Base-by-base conservation (phyloP, 2,113 vertebrate genomes). In the Athene noctua region DNA sequence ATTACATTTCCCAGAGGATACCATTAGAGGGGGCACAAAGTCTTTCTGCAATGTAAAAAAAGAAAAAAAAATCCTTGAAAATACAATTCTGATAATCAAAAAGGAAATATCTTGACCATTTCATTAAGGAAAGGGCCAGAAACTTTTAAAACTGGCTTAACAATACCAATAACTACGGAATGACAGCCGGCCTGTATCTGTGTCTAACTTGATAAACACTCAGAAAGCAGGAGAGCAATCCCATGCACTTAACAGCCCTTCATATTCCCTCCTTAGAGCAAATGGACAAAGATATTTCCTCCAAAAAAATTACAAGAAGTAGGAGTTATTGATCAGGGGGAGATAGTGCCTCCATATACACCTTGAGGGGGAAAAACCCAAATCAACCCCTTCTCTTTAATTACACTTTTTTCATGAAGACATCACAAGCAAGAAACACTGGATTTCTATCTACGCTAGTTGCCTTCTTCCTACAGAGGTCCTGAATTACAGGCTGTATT, bases 1-100 rank as follows among this genome's bases (percentile, higher is more conserved):
- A 89, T 70, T 78, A 94, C 86, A 96, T 96, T 94, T 96, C 88
- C 90, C 80, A 92, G 86, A 96, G 92, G 79, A 90, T 74, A 92
- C 96, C 95, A 96, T 93, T 96, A 95, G 96, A 94, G 92, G 96
- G 94, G 90, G 92, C 96, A 97, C 86, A 90, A 95, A 92, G 88
- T 77, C 96, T 80, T 95, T 49, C 67, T 61, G 42, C 75, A 80
- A 23, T 58, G 25, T 23, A 8, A 58, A 27, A 27, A 47, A 8
- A 4, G 29, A 54, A 72, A 77, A 40, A 47, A 11, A 27, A 58
- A 44, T 10, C 13, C 10, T 49, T 78, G 47, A 61, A 91, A 93
- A 74, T 20, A 82, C 10, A 59, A 67, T 66, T 90, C 17, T 80
- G 59, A 66, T 65, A 88, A 79, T 68, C 8, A 49, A 75, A 63